These are phyloP conservation scores for Leucania comma DNA, from an alignment of 2,888 invertebrate species.

Conservation along the genomic window DNA sequence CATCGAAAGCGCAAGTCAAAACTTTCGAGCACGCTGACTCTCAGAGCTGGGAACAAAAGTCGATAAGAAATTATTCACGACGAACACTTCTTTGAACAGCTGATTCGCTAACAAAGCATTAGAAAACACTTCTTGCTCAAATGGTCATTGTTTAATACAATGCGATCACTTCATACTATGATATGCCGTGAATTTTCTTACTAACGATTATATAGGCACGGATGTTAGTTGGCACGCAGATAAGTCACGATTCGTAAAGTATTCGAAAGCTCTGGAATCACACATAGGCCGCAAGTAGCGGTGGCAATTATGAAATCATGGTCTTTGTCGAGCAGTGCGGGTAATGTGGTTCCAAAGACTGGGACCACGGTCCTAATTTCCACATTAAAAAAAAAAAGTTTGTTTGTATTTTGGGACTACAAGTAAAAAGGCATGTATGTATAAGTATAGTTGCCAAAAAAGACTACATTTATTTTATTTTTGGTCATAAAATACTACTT, in stretches of 20 bases:
- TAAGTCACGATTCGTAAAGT: slow-evolving; percentile 63
- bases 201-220: slow-evolving; percentile 55
- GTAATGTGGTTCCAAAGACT: too few species aligned
- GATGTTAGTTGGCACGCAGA: slow-evolving; percentile 58
- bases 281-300: slow-evolving; percentile 9
- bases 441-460: too few species aligned
- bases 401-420: too few species aligned
- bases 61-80: slow-evolving; percentile 64
- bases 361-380: too few species aligned
- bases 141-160: slow-evolving; percentile 69
- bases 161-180: slow-evolving; percentile 58
- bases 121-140: slow-evolving; percentile 64
- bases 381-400: too few species aligned
- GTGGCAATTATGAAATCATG: slow-evolving; percentile 61
- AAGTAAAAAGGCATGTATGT: too few species aligned
- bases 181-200: slow-evolving; percentile 64
- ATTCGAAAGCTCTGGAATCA: slow-evolving; percentile 62
- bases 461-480: too few species aligned
- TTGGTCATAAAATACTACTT: too few species aligned
- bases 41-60: slow-evolving; percentile 61
- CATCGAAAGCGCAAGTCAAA: slow-evolving; percentile 71
- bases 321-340: slow-evolving; percentile 55
- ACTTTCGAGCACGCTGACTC: slow-evolving; percentile 63
- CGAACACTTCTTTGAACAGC: slow-evolving; percentile 61
- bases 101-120: slow-evolving; percentile 65